phyloP scores from a whole-genome alignment of 2,113 vertebrate species.

The Cranoglanis bouderius region DNA sequence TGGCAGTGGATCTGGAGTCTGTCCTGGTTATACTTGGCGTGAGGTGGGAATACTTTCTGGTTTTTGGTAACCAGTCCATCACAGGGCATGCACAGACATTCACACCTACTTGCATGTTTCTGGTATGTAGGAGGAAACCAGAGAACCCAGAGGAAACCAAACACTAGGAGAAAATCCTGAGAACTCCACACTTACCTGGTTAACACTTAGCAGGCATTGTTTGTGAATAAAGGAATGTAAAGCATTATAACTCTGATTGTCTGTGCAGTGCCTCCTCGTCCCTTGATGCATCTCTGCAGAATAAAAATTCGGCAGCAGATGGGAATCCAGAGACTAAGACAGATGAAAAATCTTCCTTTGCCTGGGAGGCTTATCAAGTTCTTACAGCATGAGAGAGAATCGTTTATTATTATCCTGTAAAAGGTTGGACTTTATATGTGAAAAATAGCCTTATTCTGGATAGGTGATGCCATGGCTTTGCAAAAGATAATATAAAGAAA shows the following conservation, averaged over 20 bases:
- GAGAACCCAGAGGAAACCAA: background rate
- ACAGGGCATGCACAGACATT: no score
- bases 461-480: background rate
- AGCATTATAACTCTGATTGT: background rate
- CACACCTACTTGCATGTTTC: background rate
- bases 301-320: conserved; percentile 78
- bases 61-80: background rate
- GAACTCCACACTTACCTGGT: background rate
- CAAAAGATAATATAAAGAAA: background rate
- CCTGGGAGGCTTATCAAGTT: conserved; percentile 83
- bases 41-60: background rate
- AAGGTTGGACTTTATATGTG: background rate
- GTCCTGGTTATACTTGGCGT: background rate
- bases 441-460: background rate
- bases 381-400: conserved; percentile 71
- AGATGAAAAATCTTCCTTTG: conserved; percentile 78
- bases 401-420: conserved; percentile 31
- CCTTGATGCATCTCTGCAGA: conserved; percentile 88
- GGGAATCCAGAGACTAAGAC: conserved; percentile 69
- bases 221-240: background rate
- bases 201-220: background rate
- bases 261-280: conserved; percentile 80
- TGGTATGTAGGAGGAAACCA: no score
- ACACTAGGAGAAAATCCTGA: background rate
- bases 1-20: background rate